Evolutionary conservation across 1,140 invertebrate genomes (phyloP).

Genomic region (Zaprionus africanus): DNA sequence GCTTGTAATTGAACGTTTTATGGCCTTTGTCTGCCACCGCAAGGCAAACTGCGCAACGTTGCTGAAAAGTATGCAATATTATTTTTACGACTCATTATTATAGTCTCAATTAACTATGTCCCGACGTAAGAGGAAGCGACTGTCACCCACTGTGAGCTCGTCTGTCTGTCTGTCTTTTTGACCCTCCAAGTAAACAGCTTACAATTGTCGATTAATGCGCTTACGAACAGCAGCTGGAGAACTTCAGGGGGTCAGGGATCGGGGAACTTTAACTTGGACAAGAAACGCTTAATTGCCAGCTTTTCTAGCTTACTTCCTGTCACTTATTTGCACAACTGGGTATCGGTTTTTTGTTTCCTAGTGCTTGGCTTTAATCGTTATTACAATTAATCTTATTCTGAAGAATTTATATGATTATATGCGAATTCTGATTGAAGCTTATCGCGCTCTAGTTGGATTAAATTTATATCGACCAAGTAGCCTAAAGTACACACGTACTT

Average conservation of each 20-base stretch:
- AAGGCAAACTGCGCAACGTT: constrained; percentile 31
- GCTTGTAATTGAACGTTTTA: neutral
- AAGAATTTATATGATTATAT: neutral
- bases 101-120: constrained; percentile 24
- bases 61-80: constrained; percentile 73
- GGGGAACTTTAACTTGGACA: constrained; percentile 14
- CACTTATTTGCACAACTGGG: constrained; percentile 59
- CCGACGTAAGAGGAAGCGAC: neutral
- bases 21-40: neutral
- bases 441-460: neutral
- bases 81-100: constrained; percentile 45
- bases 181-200: constrained; percentile 2
- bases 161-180: neutral
- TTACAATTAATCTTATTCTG: neutral
- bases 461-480: neutral
- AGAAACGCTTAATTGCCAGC: constrained; percentile 54
- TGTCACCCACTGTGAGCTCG: constrained; percentile 7
- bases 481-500: neutral
- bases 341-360: constrained; percentile 19
- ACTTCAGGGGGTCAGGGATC: neutral
- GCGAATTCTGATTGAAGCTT: neutral
- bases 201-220: constrained; percentile 46
- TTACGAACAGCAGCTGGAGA: constrained; percentile 37
- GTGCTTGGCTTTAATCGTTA: constrained; percentile 11
- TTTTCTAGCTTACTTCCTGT: constrained; percentile 39